Base-by-base conservation (phyloP, 1,140 invertebrate genomes). In the Leptopilina boulardi region DNA sequence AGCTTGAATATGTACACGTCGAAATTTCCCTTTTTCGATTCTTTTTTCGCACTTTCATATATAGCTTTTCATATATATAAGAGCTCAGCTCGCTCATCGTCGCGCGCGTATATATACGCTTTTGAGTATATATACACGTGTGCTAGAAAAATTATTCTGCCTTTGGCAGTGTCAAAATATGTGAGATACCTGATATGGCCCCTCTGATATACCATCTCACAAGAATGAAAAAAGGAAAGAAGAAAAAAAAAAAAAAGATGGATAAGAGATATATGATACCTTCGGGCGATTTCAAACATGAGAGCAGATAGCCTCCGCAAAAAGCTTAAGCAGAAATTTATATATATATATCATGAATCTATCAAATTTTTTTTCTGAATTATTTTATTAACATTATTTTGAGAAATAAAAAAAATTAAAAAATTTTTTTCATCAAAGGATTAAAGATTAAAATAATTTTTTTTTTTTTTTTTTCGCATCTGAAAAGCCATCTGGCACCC, bases 181-280 rank as follows among this genome's bases (percentile, higher is more conserved):
- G 56, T 30, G 56, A 66, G 19, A 19, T 59, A 59, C 54, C 54
- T 23, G n/a, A n/a, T n/a, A 59, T 59, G 56, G 56, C 15, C 56
- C 15, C 56, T 66, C 23, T 66, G 56, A 66, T 30, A 66, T 13
- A 26, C 13, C 56, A 30, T 66, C 56, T 51, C 47, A 18, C 47
- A n/a, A 51, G 47, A 51, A 51, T 51, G 47, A 51, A 18, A 51
- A 47, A 26, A 38, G 26, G 23, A 23, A n/a, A n/a, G n/a, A n/a
- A n/a, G n/a, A n/a, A 18, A 51, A 47, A 26, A 38, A 15, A 11
- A 23, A n/a, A 30, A 23, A 66, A 30, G 56, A 66, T 23, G 56
- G 56, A 66, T 66, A 66, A 66, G 56, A 66, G 56, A 66, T n/a
- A n/a, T n/a, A n/a, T 66, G 56, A 66, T 66, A 66, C 56, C 56